These are phyloP conservation scores for Leptocoma aspasia DNA, from an alignment of 2,113 vertebrate genomes.

Conservation along the genomic window DNA sequence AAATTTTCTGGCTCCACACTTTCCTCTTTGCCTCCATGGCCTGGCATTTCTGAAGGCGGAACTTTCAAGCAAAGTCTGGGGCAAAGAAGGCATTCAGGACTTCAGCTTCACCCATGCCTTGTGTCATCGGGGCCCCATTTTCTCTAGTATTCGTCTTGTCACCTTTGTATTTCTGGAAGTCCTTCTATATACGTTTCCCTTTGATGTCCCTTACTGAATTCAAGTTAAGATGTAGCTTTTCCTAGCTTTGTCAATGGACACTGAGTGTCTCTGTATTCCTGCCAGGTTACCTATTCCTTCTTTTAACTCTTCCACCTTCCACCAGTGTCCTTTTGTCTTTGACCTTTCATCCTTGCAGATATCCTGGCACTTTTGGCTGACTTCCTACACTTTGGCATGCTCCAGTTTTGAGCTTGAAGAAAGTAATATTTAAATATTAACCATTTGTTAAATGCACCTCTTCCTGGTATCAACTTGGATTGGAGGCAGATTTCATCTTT, in stretches of 20 bases:
- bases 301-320: background rate
- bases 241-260: background rate
- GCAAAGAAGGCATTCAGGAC: background rate
- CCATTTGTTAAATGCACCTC: background rate
- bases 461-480: background rate
- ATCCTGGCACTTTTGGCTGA: background rate
- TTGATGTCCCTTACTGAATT: background rate
- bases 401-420: background rate
- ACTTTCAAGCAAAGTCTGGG: background rate
- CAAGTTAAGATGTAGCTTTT: background rate
- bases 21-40: rapidly evolving
- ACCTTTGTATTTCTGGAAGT: background rate
- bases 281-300: background rate
- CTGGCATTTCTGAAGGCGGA: background rate
- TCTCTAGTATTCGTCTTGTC: background rate
- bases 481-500: background rate
- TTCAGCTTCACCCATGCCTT: background rate
- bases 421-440: background rate
- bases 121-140: background rate
- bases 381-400: rapidly evolving
- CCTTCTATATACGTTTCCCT: background rate
- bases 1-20: background rate
- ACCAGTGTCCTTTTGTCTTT: background rate
- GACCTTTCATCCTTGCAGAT: background rate
- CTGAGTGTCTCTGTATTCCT: background rate